Conservation (phyloP, 2,113 vertebrate species). For the Talpa occidentalis region DNA sequence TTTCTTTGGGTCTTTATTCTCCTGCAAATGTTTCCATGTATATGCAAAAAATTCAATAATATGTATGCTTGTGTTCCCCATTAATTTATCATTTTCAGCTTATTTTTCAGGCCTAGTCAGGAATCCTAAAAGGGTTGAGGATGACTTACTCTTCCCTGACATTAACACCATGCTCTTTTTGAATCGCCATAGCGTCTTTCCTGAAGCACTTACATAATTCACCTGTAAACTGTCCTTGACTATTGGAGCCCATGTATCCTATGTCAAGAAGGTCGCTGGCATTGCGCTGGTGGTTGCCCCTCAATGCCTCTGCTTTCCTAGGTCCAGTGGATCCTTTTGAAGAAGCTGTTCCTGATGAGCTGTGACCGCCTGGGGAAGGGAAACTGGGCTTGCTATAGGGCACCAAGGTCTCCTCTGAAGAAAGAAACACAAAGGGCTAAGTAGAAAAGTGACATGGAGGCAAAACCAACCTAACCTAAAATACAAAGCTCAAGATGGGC, state of each 20-base stretch:
- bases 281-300: slow-evolving; percentile 93
- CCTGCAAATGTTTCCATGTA: not conserved
- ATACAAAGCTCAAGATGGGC: not conserved
- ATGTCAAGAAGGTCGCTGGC: slow-evolving; percentile 93
- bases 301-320: slow-evolving; percentile 90
- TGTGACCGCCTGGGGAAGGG: slow-evolving; percentile 97
- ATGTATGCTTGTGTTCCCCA: not conserved
- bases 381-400: slow-evolving; percentile 98
- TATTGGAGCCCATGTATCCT: slow-evolving; percentile 93
- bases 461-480: not conserved
- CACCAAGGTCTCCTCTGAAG: slow-evolving; percentile 94
- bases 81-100: not conserved
- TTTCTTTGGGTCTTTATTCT: not conserved
- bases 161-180: not conserved
- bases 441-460: not conserved
- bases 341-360: slow-evolving; percentile 97
- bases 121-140: not conserved
- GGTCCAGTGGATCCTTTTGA: slow-evolving; percentile 98
- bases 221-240: slow-evolving; percentile 96
- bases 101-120: not conserved
- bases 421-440: slow-evolving; percentile 24
- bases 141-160: not conserved
- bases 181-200: not conserved
- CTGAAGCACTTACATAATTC: slow-evolving; percentile 95
- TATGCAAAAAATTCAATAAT: not conserved